phyloP scores from a whole-genome alignment of 2,888 invertebrate genomes.

The Spodoptera exigua region DNA sequence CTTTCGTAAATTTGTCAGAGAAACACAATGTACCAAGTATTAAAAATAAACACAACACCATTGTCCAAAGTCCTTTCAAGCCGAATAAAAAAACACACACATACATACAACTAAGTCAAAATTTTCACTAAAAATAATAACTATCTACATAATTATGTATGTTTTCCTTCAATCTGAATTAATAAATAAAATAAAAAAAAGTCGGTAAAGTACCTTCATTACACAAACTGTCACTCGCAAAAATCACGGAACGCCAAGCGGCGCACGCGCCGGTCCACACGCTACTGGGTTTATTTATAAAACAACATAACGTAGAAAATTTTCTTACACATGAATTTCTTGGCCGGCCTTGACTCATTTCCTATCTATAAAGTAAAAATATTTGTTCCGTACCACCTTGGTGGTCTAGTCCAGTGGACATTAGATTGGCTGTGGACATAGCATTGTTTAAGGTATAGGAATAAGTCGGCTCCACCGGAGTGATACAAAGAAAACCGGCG shows the following conservation, averaged over 20 bases:
- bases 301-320: constrained; percentile 81
- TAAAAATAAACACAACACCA: constrained; percentile 48
- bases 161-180: too few species aligned
- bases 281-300: constrained; percentile 86
- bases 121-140: neutral
- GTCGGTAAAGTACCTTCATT: constrained; percentile 48
- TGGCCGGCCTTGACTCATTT: constrained; percentile 85
- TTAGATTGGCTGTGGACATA: too few species aligned
- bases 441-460: too few species aligned
- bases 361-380: constrained; percentile 60
- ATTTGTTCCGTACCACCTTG: constrained; percentile 39
- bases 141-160: neutral
- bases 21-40: constrained; percentile 22
- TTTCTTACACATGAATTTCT: constrained; percentile 73
- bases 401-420: too few species aligned
- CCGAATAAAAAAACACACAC: neutral
- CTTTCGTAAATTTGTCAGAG: neutral
- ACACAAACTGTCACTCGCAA: constrained; percentile 52
- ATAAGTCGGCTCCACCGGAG: too few species aligned
- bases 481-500: too few species aligned
- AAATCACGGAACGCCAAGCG: constrained; percentile 49
- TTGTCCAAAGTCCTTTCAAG: constrained; percentile 7
- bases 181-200: constrained; percentile 10
- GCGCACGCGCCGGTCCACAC: constrained; percentile 66
- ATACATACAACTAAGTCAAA: neutral